Evolutionary conservation across 2,888 invertebrate species (phyloP).

Genomic region (Nephrotoma appendiculata): DNA sequence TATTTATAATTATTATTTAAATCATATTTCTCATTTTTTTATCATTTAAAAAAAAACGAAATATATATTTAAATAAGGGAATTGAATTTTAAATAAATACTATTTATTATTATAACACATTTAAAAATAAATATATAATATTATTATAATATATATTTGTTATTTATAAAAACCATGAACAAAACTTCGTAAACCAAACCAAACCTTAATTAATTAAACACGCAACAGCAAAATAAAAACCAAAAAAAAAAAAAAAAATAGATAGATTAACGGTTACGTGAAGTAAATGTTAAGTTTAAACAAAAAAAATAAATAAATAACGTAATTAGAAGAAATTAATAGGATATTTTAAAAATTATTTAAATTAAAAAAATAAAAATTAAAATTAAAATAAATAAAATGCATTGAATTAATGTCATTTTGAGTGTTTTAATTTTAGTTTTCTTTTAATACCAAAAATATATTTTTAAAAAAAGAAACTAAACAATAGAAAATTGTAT

Average conservation of each 20-base stretch:
- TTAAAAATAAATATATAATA: neutral
- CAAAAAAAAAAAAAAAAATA: neutral
- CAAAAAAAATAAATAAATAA: constrained; percentile 1
- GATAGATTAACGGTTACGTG: constrained; percentile 5
- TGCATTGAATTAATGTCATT: neutral
- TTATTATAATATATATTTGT: neutral
- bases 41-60: neutral
- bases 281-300: constrained; percentile 4
- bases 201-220: neutral
- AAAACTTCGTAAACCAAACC: neutral
- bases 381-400: neutral
- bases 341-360: constrained; percentile 1
- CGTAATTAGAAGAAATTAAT: constrained; percentile 3
- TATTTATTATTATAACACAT: neutral
- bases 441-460: neutral
- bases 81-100: constrained; percentile 2
- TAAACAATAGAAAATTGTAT: neutral
- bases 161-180: neutral
- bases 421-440: neutral
- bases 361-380: neutral
- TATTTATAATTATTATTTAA: neutral
- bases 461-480: neutral
- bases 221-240: neutral
- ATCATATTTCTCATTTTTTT: neutral
- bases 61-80: constrained; percentile 2